Percentiles rank a stretch among this genome's conserved stretches.
These are phyloP conservation scores for Brienomyrus brachyistius DNA, from an alignment of 2,113 vertebrate species.

Conservation along the genomic window DNA sequence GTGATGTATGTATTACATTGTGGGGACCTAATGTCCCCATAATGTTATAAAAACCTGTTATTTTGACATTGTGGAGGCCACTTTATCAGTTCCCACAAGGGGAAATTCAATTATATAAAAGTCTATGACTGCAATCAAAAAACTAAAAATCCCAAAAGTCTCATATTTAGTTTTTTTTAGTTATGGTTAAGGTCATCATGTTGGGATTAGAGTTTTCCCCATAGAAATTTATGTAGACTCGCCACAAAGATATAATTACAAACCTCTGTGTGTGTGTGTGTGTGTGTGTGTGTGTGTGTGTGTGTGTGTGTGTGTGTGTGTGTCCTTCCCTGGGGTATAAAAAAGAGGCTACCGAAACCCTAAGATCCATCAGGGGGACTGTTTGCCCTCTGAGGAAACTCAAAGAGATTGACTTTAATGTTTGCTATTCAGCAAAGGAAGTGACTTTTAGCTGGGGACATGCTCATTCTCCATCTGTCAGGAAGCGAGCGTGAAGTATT, in stretches of 20 bases:
- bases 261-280: conserved; percentile 7
- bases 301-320: conserved; percentile 22
- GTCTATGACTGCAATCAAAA: no score
- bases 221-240: neutral
- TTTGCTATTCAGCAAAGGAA: conserved; percentile 1
- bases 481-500: neutral
- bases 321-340: neutral
- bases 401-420: neutral
- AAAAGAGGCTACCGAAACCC: neutral
- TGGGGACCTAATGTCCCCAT: no score
- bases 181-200: no score
- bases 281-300: conserved; percentile 23
- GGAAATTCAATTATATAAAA: no score
- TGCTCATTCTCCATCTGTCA: neutral
- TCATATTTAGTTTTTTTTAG: no score
- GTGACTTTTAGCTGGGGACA: conserved; percentile 1
- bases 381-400: neutral
- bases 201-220: no score
- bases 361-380: neutral
- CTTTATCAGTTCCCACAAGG: no score
- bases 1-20: no score
- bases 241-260: neutral
- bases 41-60: no score
- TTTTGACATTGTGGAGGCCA: no score
- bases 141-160: no score